These are phyloP conservation scores for Apostichopus californicus DNA, from an alignment of 35 echinoderm and acorn worm genomes.

Conservation along the genomic window DNA sequence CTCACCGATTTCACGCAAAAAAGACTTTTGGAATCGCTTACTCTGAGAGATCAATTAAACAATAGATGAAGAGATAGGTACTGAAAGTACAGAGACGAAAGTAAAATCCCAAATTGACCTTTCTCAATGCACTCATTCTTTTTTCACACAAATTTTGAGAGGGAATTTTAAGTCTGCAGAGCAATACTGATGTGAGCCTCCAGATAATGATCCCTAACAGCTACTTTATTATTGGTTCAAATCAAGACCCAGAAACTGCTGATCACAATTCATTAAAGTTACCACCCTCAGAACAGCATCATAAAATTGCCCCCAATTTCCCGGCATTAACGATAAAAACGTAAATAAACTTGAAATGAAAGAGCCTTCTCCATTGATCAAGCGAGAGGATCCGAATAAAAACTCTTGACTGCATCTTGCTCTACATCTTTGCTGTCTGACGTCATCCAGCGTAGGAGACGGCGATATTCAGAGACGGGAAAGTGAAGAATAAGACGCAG, in stretches of 20 bases:
- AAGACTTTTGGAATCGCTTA: too few species aligned
- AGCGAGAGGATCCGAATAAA: background rate
- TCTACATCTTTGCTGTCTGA: constrained; percentile 7
- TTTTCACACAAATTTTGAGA: background rate
- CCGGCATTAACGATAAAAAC: background rate
- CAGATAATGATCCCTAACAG: too few species aligned
- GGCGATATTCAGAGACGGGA: background rate
- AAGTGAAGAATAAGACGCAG: background rate
- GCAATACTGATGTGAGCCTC: background rate
- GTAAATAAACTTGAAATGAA: background rate
- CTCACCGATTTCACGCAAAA: too few species aligned
- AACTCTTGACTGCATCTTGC: background rate
- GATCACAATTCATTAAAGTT: background rate
- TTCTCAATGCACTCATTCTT: background rate
- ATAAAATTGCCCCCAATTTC: background rate
- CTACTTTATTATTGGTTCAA: background rate
- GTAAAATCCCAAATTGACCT: background rate
- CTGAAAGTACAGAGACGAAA: too few species aligned
- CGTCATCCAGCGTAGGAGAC: background rate
- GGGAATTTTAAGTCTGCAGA: background rate
- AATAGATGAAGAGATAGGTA: too few species aligned
- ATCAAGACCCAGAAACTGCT: background rate
- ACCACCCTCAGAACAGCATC: background rate
- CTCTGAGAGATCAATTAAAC: too few species aligned
- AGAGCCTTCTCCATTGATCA: background rate